A percentile compares a stretch with the other conserved stretches of the same genome.
These are phyloP conservation scores for Ailurus styani DNA, from an alignment of 2,113 vertebrate genomes.

Conservation along the genomic window DNA sequence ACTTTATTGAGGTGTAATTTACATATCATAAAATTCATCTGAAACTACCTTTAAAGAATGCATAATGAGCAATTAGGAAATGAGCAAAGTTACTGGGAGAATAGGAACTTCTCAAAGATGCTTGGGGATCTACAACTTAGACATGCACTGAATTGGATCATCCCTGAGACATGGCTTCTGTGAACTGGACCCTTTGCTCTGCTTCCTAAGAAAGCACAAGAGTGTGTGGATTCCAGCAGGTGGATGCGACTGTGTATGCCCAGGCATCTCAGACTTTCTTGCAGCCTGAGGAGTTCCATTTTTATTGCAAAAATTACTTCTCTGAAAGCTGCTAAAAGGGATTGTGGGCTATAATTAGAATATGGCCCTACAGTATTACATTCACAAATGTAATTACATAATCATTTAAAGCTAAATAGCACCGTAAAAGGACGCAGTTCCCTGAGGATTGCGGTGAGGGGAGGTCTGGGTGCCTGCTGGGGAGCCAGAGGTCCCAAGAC, in stretches of 20 bases:
- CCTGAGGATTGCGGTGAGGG: neutral
- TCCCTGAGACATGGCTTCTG: neutral
- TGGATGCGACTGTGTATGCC: neutral
- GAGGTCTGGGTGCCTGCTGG: neutral
- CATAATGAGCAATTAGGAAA: neutral
- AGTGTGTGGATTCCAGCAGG: neutral
- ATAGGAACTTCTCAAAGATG: neutral
- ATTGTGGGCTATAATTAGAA: constrained; percentile 84
- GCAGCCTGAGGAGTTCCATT: constrained; percentile 74
- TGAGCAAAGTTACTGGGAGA: neutral
- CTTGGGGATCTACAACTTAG: neutral
- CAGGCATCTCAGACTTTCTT: constrained; percentile 50
- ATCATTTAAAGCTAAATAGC: constrained; percentile 76
- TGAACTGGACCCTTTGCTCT: neutral
- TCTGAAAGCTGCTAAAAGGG: constrained; percentile 80
- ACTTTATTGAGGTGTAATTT: neutral
- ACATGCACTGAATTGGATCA: neutral
- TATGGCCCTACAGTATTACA: constrained; percentile 80
- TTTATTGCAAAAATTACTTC: constrained; percentile 80
- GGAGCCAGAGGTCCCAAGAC: neutral
- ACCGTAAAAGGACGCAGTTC: constrained; percentile 56
- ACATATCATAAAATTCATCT: neutral
- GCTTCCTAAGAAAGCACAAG: neutral
- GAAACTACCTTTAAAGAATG: neutral
- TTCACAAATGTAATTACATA: constrained; percentile 83